A percentile compares a stretch with the other conserved stretches of the same genome.
Conservation (phyloP, 1,140 invertebrate genomes). For the Hycleus phaleratus region DNA sequence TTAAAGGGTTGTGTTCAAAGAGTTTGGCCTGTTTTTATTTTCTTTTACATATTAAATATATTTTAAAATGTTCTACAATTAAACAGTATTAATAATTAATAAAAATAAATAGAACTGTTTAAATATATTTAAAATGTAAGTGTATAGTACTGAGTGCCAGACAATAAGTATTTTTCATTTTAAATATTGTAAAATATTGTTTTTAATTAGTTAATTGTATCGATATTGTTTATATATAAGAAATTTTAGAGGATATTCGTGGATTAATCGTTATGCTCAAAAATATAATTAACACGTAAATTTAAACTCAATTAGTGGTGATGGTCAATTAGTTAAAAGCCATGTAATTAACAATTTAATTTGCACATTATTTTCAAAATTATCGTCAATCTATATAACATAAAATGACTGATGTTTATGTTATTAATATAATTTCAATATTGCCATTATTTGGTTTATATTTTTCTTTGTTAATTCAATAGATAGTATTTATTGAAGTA, state of each 20-base stretch:
- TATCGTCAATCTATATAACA: too few species aligned
- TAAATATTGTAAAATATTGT: neutral
- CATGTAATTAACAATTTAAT: too few species aligned
- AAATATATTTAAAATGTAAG: constrained; percentile 25
- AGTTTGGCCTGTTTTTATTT: constrained; percentile 29
- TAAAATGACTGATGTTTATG: too few species aligned
- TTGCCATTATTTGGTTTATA: too few species aligned
- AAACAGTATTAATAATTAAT: constrained; percentile 13
- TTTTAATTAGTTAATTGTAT: constrained; percentile 19
- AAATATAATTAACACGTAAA: neutral
- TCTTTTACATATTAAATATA: constrained; percentile 26
- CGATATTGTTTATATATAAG: constrained; percentile 13
- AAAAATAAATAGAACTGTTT: constrained; percentile 1
- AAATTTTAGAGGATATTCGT: constrained; percentile 9
- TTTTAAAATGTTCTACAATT: constrained; percentile 10
- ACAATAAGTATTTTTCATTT: constrained; percentile 24
- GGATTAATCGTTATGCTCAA: constrained; percentile 11
- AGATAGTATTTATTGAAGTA: too few species aligned
- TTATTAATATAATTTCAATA: too few species aligned
- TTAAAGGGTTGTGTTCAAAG: constrained; percentile 26
- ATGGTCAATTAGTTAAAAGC: constrained; percentile 13
- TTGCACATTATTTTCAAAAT: too few species aligned
- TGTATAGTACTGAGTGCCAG: constrained; percentile 29
- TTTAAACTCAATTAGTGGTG: constrained; percentile 9
- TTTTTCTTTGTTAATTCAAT: too few species aligned